phyloP scores from a whole-genome alignment of 2,797 vertebrate genomes.

The Petrocephalus schoutedeni region DNA sequence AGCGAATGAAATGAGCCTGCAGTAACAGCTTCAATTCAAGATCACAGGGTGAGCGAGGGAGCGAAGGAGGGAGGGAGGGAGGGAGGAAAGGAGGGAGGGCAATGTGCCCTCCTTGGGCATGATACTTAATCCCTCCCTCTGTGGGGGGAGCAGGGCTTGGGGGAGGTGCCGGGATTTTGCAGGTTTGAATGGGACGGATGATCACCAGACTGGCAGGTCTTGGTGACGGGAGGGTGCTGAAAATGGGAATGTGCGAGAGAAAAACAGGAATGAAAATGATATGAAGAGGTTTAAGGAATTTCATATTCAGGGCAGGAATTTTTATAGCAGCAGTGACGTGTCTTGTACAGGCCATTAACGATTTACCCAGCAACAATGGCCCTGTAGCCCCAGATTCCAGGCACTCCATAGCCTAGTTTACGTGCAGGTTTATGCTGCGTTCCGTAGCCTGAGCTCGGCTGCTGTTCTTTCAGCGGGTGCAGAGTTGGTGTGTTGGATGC shows the following conservation, averaged over 20 bases:
- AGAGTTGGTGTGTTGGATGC: neutral
- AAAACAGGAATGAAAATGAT: neutral
- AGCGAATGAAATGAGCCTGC: conserved; percentile 53
- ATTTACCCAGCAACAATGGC: neutral
- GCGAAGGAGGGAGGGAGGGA: neutral
- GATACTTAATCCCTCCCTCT: conserved; percentile 30
- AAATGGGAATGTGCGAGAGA: neutral
- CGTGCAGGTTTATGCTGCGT: neutral
- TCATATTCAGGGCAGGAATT: neutral
- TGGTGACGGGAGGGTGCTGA: neutral
- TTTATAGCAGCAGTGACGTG: neutral
- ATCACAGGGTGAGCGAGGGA: conserved; percentile 31
- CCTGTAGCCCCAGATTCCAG: neutral
- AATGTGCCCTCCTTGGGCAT: conserved; percentile 23
- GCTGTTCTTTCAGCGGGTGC: neutral
- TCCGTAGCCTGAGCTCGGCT: neutral
- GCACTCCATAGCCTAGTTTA: neutral
- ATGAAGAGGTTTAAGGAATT: neutral
- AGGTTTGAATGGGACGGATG: conserved; percentile 21
- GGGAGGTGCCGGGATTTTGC: conserved; percentile 13
- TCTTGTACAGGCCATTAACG: neutral
- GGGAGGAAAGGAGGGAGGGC: conserved; percentile 11
- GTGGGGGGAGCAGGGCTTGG: neutral
- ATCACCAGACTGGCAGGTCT: conserved; percentile 19
- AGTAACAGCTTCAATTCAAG: conserved; percentile 67